Percentiles rank a stretch among this genome's conserved stretches.
phyloP scores from a whole-genome alignment of 1,140 invertebrate species.

The Phthorimaea operculella region DNA sequence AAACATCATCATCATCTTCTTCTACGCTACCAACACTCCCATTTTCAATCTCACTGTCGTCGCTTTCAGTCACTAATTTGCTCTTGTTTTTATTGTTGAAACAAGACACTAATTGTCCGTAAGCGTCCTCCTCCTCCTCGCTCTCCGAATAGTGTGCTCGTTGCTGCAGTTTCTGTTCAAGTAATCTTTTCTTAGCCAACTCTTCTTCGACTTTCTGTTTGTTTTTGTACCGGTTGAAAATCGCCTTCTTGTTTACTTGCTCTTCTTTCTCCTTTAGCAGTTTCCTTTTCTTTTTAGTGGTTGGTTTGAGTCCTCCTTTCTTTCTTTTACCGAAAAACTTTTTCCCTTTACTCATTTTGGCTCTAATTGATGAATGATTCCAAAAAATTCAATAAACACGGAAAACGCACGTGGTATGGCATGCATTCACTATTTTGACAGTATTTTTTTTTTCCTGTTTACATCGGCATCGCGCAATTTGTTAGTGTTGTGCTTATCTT shows the following conservation, averaged over 20 bases:
- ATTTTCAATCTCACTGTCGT: constrained; percentile 22
- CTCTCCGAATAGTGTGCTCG: constrained; percentile 48
- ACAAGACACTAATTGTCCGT: constrained; percentile 68
- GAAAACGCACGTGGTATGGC: too few relatives aligned
- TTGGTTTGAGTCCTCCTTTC: constrained; percentile 25
- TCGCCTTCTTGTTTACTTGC: constrained; percentile 49
- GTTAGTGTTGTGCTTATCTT: too few relatives aligned
- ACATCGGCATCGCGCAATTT: too few relatives aligned
- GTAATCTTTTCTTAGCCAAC: constrained; percentile 42
- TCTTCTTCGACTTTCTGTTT: constrained; percentile 59
- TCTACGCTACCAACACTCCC: constrained; percentile 12
- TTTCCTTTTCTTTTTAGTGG: constrained; percentile 38
- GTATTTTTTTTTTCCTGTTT: too few relatives aligned
- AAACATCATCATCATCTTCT: constrained; percentile 10
- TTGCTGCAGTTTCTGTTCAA: constrained; percentile 43
- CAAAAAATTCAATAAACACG: too few relatives aligned
- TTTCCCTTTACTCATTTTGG: constrained; percentile 38
- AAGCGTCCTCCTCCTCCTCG: constrained; percentile 67
- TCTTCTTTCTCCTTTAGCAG: constrained; percentile 26
- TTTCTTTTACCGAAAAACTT: constrained; percentile 32
- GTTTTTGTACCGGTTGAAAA: constrained; percentile 64
- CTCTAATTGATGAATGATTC: not conserved
- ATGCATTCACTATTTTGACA: too few relatives aligned
- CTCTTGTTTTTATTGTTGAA: constrained; percentile 47
- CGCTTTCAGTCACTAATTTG: constrained; percentile 28